Percentiles rank a stretch among this genome's conserved stretches.
phyloP scores from a whole-genome alignment of 2,888 invertebrate species.

The Acrocera orbiculus region DNA sequence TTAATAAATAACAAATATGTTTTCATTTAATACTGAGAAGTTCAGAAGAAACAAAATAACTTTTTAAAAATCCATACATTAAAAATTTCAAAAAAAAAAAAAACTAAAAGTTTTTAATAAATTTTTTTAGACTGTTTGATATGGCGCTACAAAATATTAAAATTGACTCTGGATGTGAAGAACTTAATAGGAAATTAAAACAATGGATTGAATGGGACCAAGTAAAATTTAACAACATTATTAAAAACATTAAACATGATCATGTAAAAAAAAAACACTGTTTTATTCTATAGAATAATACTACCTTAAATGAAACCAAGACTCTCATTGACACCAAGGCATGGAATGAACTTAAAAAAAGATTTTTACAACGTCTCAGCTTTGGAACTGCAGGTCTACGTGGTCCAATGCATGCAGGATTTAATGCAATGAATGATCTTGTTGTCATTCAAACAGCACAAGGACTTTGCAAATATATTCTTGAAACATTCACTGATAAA shows the following conservation, averaged over 20 bases:
- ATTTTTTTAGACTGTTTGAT: no score
- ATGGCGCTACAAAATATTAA: conserved; percentile 1
- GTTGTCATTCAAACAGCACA: conserved; percentile 91
- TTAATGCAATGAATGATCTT: conserved; percentile 87
- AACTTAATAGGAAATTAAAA: conserved; percentile 45
- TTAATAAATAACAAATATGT: no score
- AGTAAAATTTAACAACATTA: conserved; percentile 28
- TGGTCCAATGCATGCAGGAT: conserved; percentile 85
- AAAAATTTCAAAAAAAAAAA: no score
- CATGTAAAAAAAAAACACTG: neutral
- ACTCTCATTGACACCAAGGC: conserved; percentile 37
- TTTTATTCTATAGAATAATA: conserved; percentile 36
- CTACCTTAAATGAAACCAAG: conserved; percentile 44
- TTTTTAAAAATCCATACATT: no score
- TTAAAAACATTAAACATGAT: neutral
- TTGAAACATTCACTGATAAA: conserved; percentile 36
- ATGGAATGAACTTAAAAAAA: conserved; percentile 40
- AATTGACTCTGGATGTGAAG: conserved; percentile 34
- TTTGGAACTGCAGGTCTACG: conserved; percentile 92
- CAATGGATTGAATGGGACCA: conserved; percentile 63
- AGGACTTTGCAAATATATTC: conserved; percentile 64
- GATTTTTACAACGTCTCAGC: conserved; percentile 51
- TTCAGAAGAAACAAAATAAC: no score
- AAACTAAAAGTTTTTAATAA: no score
- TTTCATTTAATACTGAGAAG: no score